Percentiles rank a stretch among this genome's conserved stretches.
Evolutionary conservation across 2,888 invertebrate species (phyloP).

Genomic region (Epistrophe eligans): DNA sequence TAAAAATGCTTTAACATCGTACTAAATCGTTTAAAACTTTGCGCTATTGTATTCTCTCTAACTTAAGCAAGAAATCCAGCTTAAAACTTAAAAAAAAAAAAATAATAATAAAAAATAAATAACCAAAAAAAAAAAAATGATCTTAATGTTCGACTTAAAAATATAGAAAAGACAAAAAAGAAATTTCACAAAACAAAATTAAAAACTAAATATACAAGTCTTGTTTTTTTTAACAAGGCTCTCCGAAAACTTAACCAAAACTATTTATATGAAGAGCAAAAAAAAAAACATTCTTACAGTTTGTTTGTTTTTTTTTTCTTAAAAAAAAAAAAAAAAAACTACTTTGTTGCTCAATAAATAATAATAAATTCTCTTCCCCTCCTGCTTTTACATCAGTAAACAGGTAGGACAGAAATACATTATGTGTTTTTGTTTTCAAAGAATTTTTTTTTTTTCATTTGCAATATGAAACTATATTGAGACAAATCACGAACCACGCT

Average conservation of each 20-base stretch:
- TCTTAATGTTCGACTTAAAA: background rate
- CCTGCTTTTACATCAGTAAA: background rate
- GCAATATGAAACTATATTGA: constrained; percentile 58
- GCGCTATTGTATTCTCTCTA: background rate
- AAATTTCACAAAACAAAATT: constrained; percentile 42
- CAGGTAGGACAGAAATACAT: constrained; percentile 42
- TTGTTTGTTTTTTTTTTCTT: constrained; percentile 28
- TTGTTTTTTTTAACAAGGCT: constrained; percentile 58
- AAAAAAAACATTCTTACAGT: constrained; percentile 23
- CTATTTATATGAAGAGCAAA: constrained; percentile 55
- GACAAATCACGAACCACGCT: constrained; percentile 49
- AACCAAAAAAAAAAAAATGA: constrained; percentile 5
- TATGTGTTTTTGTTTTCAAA: constrained; percentile 20
- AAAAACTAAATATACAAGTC: constrained; percentile 63
- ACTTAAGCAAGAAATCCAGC: background rate
- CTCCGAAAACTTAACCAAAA: constrained; percentile 42
- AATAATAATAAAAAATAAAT: constrained; percentile 1
- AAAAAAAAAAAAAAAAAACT: constrained; percentile 28
- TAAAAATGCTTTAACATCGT: no score
- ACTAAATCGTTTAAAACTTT: no score
- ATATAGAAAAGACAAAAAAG: background rate
- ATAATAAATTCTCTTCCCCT: constrained; percentile 53
- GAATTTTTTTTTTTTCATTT: constrained; percentile 18
- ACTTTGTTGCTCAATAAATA: constrained; percentile 59
- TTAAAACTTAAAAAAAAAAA: background rate